Evolutionary conservation across 2,797 vertebrate species (phyloP).

Genomic region (Schizothorax lantsangensis): DNA sequence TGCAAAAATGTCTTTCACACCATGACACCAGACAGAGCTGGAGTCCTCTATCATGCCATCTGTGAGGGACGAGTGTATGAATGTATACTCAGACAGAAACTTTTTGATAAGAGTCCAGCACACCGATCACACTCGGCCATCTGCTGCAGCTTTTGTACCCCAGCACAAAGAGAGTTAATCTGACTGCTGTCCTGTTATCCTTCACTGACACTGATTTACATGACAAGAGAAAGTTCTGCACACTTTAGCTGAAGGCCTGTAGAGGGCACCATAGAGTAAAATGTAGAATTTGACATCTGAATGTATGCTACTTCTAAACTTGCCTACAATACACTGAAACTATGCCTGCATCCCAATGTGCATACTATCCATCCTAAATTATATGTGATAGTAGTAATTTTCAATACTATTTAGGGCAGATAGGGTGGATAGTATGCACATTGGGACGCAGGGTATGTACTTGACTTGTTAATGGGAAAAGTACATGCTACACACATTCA

Average conservation of each 20-base stretch:
- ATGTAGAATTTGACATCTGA: neutral
- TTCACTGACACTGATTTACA: constrained; percentile 51
- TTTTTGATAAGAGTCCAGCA: constrained; percentile 22
- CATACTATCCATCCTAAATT: too few relatives aligned
- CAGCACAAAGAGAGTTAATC: constrained; percentile 52
- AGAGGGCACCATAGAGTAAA: constrained; percentile 1
- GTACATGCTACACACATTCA: neutral
- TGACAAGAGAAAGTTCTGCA: constrained; percentile 38
- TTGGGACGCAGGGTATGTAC: neutral
- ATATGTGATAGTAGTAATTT: too few relatives aligned
- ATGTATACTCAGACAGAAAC: constrained; percentile 30
- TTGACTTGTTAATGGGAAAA: neutral
- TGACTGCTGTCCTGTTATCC: constrained; percentile 12
- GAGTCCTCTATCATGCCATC: constrained; percentile 38
- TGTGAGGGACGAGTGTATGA: constrained; percentile 38
- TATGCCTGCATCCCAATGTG: too few relatives aligned
- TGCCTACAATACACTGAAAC: too few relatives aligned
- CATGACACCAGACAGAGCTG: neutral
- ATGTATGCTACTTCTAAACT: neutral
- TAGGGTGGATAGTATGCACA: too few relatives aligned
- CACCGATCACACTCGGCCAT: constrained; percentile 53
- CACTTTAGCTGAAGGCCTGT: constrained; percentile 5
- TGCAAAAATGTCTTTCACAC: neutral
- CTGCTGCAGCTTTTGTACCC: constrained; percentile 61
- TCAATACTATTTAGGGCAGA: too few relatives aligned